phyloP scores from a whole-genome alignment of 2,113 vertebrate genomes.

The Papio anubis region DNA sequence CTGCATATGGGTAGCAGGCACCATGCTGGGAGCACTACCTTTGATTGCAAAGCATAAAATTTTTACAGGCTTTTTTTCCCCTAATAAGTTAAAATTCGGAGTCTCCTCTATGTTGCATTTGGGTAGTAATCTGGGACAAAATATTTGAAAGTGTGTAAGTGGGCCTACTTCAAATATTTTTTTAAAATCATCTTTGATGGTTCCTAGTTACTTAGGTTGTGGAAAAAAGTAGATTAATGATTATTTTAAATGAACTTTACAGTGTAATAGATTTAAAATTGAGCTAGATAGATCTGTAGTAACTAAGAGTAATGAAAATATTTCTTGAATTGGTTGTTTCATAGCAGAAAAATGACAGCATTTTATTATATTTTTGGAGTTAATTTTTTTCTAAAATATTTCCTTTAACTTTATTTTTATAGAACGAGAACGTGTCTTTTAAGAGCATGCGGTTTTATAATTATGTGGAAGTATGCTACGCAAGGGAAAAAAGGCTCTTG shows the following conservation, averaged over 20 bases:
- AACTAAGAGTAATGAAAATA: conserved; percentile 57
- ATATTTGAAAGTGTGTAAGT: conserved; percentile 31
- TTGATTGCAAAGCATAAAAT: conserved; percentile 70
- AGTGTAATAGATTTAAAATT: conserved; percentile 41
- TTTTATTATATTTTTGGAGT: conserved; percentile 68
- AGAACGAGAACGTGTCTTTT: not conserved
- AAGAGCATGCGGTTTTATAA: conserved; percentile 49
- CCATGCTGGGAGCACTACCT: conserved; percentile 46
- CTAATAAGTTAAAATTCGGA: conserved; percentile 63
- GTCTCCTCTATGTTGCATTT: conserved; percentile 56
- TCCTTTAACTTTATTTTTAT: conserved; percentile 66
- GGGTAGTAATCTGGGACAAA: conserved; percentile 57
- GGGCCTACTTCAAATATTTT: conserved; percentile 52
- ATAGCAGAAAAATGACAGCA: conserved; percentile 60
- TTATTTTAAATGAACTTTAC: conserved; percentile 59
- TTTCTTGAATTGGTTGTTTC: conserved; percentile 62
- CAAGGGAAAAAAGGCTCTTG: not conserved
- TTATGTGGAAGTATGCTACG: conserved; percentile 18
- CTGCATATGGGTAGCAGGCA: conserved; percentile 24
- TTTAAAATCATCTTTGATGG: conserved; percentile 52
- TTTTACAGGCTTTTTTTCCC: conserved; percentile 41
- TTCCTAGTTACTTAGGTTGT: conserved; percentile 36
- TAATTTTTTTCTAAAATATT: conserved; percentile 62
- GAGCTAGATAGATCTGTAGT: conserved; percentile 12
- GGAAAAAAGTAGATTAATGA: conserved; percentile 64